These are phyloP conservation scores for Neodiprion lecontei DNA, from an alignment of 1,140 invertebrate species.

Conservation along the genomic window DNA sequence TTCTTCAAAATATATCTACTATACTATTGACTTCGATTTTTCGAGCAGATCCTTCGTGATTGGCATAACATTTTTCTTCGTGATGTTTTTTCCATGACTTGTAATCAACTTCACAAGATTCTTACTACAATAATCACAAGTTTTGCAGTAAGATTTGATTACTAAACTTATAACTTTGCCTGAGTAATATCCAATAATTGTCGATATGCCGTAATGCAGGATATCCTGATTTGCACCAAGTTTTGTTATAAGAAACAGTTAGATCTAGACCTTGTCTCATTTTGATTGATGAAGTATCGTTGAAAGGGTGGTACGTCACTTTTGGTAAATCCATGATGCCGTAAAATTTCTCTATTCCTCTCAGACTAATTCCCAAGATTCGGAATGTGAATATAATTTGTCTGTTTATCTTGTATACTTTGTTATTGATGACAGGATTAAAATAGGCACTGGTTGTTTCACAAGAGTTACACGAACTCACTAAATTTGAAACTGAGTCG, in stretches of 20 bases:
- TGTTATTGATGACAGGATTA: constrained; percentile 17
- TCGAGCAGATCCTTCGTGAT: constrained; percentile 21
- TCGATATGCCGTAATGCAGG: constrained; percentile 21
- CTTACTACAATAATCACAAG: constrained; percentile 12
- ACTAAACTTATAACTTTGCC: constrained; percentile 30
- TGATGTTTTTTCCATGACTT: constrained; percentile 14
- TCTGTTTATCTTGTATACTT: constrained; percentile 15
- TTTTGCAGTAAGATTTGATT: constrained; percentile 23
- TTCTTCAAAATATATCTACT: constrained; percentile 28
- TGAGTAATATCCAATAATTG: constrained; percentile 27
- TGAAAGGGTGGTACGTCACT: background rate
- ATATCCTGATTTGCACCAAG: constrained; percentile 31
- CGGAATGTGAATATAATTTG: constrained; percentile 15
- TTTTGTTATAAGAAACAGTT: constrained; percentile 32
- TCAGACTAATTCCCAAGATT: constrained; percentile 6
- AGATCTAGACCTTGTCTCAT: constrained; percentile 18
- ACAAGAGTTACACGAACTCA: background rate
- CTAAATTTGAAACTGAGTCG: too few species aligned
- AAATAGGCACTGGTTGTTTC: background rate
- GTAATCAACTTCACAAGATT: constrained; percentile 12
- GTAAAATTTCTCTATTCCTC: background rate
- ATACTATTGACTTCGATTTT: constrained; percentile 26
- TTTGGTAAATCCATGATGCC: background rate
- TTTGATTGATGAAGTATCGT: background rate
- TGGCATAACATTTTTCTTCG: constrained; percentile 6